A percentile compares a stretch with the other conserved stretches of the same genome.
Conservation (phyloP, 1,140 invertebrate species). For the Maconellicoccus hirsutus region DNA sequence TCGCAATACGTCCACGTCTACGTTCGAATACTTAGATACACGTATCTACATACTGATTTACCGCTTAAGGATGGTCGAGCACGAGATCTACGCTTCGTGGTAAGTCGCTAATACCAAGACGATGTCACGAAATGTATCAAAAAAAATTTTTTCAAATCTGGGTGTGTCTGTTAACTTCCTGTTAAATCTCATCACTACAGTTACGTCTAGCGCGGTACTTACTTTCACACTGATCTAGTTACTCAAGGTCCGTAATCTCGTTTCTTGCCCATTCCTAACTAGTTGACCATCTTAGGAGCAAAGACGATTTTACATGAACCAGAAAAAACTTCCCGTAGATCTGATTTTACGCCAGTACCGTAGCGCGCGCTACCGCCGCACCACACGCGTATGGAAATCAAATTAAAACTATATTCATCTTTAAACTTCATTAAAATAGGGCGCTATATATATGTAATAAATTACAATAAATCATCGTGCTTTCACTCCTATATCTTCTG, state of each 20-base stretch:
- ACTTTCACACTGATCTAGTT: constrained; percentile 22
- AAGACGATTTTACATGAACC: constrained; percentile 17
- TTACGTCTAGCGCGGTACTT: not conserved
- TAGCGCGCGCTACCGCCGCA: too few species aligned
- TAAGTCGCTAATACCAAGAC: not conserved
- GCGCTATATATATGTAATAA: too few species aligned
- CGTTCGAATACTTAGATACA: too few species aligned
- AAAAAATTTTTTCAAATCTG: not conserved
- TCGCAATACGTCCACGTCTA: too few species aligned
- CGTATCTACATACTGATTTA: too few species aligned
- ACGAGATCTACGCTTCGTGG: not conserved
- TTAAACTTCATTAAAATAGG: too few species aligned
- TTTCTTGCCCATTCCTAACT: constrained; percentile 11
- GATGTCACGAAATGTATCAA: constrained; percentile 8
- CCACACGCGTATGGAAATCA: too few species aligned
- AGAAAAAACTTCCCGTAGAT: constrained; percentile 14
- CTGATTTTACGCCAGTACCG: not conserved
- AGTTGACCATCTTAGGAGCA: constrained; percentile 19
- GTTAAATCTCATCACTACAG: constrained; percentile 17
- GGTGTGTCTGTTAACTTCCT: constrained; percentile 12
- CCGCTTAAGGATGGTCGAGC: too few species aligned
- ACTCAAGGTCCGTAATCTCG: constrained; percentile 19
- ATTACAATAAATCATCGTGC: too few species aligned
- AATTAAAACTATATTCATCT: too few species aligned
- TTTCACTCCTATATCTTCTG: too few species aligned